These are phyloP conservation scores for Drosophila koepferae DNA, from an alignment of 2,888 invertebrate genomes.

Conservation along the genomic window DNA sequence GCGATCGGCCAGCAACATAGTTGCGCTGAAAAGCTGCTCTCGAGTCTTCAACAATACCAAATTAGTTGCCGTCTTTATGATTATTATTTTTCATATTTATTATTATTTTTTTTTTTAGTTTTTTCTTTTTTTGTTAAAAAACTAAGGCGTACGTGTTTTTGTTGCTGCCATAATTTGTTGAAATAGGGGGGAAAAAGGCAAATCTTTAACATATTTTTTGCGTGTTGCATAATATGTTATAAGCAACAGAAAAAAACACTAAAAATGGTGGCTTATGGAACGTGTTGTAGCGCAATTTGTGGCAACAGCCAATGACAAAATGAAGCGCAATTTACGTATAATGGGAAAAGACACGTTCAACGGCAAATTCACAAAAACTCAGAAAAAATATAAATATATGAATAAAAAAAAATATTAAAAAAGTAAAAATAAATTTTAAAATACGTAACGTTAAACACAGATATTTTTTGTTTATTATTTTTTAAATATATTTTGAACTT, in stretches of 20 bases:
- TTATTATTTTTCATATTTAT: slow-evolving; percentile 17
- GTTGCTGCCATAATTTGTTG: slow-evolving; percentile 46
- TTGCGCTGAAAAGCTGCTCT: slow-evolving; percentile 39
- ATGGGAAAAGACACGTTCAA: slow-evolving; percentile 66
- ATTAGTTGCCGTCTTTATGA: slow-evolving; percentile 50
- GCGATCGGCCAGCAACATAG: slow-evolving; percentile 27
- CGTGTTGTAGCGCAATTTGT: slow-evolving; percentile 63
- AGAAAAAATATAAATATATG: background rate
- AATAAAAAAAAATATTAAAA: background rate
- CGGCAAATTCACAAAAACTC: slow-evolving; percentile 5
- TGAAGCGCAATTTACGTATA: slow-evolving; percentile 51
- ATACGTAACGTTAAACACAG: slow-evolving; percentile 10
- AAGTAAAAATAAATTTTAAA: background rate
- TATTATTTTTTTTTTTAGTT: background rate
- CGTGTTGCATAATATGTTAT: slow-evolving; percentile 50
- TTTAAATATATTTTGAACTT: background rate
- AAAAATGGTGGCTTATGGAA: slow-evolving; percentile 68
- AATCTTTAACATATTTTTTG: slow-evolving; percentile 48
- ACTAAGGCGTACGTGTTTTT: slow-evolving; percentile 68
- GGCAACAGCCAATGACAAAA: slow-evolving; percentile 66
- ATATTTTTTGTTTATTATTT: background rate
- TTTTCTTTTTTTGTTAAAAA: slow-evolving; percentile 18
- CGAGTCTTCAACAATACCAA: slow-evolving; percentile 52
- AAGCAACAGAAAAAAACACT: slow-evolving; percentile 9
- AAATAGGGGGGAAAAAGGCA: slow-evolving; percentile 18